Evolutionary conservation across 2,888 invertebrate species (phyloP).

Genomic region (Heliconius ismenius): DNA sequence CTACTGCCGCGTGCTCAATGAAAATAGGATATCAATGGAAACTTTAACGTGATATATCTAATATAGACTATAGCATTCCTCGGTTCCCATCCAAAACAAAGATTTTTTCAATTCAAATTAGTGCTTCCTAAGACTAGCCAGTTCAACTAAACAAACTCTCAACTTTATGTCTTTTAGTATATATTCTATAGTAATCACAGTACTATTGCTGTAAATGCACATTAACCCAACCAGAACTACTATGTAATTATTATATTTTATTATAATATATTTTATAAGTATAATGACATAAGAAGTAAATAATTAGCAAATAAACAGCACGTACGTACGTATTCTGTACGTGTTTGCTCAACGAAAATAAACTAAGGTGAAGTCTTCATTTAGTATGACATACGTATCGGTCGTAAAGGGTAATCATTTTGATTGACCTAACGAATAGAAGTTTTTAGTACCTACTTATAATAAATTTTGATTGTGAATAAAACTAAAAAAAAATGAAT

Average conservation of each 20-base stretch:
- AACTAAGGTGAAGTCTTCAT: not conserved
- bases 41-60: too few species aligned
- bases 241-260: not conserved
- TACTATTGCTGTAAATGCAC: too few species aligned
- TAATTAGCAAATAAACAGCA: slow-evolving; percentile 2
- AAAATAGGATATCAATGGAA: too few species aligned
- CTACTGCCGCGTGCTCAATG: too few species aligned
- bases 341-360: not conserved
- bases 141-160: not conserved
- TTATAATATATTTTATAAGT: not conserved
- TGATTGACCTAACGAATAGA: not conserved
- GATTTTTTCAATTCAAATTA: not conserved
- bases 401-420: not conserved
- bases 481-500: too few species aligned
- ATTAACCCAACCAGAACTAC: too few species aligned
- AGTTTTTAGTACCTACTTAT: not conserved
- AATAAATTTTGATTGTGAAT: not conserved
- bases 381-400: not conserved
- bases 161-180: not conserved
- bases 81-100: not conserved
- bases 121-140: not conserved
- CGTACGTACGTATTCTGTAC: not conserved
- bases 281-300: not conserved
- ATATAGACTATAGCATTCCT: too few species aligned
- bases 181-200: not conserved